Evolutionary conservation across 2,797 vertebrate genomes (phyloP), one percentile per base, ranked within the genome.

Genomic region (Neosalanx taihuensis): DNA sequence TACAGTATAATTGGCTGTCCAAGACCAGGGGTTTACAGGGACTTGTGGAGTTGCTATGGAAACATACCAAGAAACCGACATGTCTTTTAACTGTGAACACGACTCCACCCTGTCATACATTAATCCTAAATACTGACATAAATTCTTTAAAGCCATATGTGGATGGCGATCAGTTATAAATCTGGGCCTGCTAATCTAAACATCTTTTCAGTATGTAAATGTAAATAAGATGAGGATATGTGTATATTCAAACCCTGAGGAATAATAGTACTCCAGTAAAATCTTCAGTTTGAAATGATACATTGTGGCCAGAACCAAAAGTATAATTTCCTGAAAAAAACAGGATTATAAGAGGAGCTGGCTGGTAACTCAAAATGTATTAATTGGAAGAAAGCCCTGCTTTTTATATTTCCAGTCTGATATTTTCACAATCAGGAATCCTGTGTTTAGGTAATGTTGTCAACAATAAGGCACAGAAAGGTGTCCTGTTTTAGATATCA

Each of bases 391-490:
- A 33, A 72, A 81, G 83, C 84, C 81, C 89, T 89, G 88, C 85
- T 10, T 30, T 10, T 46, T 65, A 35, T 2, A 74, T 67, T 84
- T 88, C 88, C 86, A 88, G 85, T 92, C 79, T 73, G 62, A 81
- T 67, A 77, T 71, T 18, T 37, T 29, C 31, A 75, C 70, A 62
- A 73, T 15, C 49, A 51, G 49, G 49, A 51, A 51, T 51, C 35
- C 35, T 3, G 35, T 37, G 35, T 37, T 37, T 37, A 37, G 7
- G 35, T 37, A 18, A 51, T 51, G 17, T 51, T 51, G 59, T 70
- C 53, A 29, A 74, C 41, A 67, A 49, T 26, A 79, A 89, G 84
- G 87, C 83, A 84, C 35, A 37, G 6, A 9, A 37, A 37, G 35
- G 66, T 68, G 73, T 78, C 26, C 69, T 73, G 79, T 79, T 37